Conservation (phyloP, 2,113 vertebrate genomes). For the Oryzias javanicus region DNA sequence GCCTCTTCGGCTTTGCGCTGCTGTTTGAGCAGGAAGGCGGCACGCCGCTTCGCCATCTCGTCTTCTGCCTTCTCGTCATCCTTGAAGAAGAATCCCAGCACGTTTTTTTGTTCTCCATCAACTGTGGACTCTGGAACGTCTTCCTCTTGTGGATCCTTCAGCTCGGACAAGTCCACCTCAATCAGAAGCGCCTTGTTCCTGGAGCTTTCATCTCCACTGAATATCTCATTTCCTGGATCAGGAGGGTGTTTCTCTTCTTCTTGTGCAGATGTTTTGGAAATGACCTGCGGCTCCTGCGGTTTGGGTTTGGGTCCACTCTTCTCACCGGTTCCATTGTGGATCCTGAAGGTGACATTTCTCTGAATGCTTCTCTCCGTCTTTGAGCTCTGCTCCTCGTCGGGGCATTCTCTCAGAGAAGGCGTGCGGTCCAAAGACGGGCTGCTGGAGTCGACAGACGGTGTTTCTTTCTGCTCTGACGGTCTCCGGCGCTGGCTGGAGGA, state of each 20-base stretch:
- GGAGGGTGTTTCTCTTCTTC: constrained; percentile 31
- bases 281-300: constrained; percentile 61
- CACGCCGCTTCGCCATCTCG: constrained; percentile 90
- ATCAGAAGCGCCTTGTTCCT: constrained; percentile 85
- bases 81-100: constrained; percentile 96
- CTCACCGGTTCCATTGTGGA: constrained; percentile 63
- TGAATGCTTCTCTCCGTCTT: constrained; percentile 65
- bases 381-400: constrained; percentile 34
- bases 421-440: constrained; percentile 73
- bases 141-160: constrained; percentile 78
- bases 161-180: constrained; percentile 88
- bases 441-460: constrained; percentile 62
- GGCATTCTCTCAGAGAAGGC: constrained; percentile 56
- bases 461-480: constrained; percentile 80
- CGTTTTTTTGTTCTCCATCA: constrained; percentile 86
- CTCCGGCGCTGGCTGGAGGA: constrained; percentile 81
- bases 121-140: constrained; percentile 59
- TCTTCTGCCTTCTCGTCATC: constrained; percentile 94
- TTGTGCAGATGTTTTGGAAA: constrained; percentile 41
- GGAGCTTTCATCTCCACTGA: constrained; percentile 70
- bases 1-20: constrained; percentile 95
- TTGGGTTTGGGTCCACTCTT: constrained; percentile 44
- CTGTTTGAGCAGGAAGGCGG: constrained; percentile 91
- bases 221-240: constrained; percentile 70
- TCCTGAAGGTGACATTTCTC: constrained; percentile 75